phyloP scores from a whole-genome alignment of 1,140 invertebrate genomes.

The Drosophila nannoptera region DNA sequence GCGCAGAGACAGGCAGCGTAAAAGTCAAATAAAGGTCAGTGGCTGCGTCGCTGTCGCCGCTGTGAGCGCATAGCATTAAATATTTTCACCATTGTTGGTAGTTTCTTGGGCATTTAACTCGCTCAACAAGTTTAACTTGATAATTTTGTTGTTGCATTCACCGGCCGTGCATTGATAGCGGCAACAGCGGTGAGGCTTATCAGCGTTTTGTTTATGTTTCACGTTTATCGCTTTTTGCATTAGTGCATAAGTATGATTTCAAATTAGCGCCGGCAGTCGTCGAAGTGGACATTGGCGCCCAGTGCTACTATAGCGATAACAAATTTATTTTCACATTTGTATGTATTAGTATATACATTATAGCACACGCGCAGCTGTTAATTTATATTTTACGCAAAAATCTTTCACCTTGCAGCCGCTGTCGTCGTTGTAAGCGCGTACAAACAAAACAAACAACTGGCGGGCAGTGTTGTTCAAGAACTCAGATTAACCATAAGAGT shows the following conservation, averaged over 20 bases:
- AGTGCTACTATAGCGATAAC: constrained; percentile 55
- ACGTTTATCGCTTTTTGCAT: constrained; percentile 60
- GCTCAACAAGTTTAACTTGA: constrained; percentile 71
- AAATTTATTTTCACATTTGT: constrained; percentile 40
- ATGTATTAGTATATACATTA: constrained; percentile 4
- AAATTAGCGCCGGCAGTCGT: constrained; percentile 26
- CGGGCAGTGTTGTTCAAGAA: constrained; percentile 36
- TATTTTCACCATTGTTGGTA: constrained; percentile 70
- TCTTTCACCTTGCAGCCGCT: constrained; percentile 61
- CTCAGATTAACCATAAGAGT: constrained; percentile 2
- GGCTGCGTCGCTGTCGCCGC: constrained; percentile 51
- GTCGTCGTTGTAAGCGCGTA: constrained; percentile 53
- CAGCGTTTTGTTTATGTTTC: constrained; percentile 72
- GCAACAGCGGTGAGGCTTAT: constrained; percentile 46
- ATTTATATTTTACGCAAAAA: constrained; percentile 39
- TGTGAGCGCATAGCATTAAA: constrained; percentile 57
- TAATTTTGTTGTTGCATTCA: constrained; percentile 49
- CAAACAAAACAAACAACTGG: constrained; percentile 65
- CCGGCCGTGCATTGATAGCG: constrained; percentile 62
- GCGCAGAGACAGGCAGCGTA: constrained; percentile 49
- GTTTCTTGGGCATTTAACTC: constrained; percentile 62
- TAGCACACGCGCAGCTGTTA: constrained; percentile 53
- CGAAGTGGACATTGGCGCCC: constrained; percentile 50
- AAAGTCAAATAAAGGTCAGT: constrained; percentile 76
- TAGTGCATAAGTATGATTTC: constrained; percentile 44